phyloP scores from a whole-genome alignment of 2,113 vertebrate species.

The Sarotherodon lohbergeri region DNA sequence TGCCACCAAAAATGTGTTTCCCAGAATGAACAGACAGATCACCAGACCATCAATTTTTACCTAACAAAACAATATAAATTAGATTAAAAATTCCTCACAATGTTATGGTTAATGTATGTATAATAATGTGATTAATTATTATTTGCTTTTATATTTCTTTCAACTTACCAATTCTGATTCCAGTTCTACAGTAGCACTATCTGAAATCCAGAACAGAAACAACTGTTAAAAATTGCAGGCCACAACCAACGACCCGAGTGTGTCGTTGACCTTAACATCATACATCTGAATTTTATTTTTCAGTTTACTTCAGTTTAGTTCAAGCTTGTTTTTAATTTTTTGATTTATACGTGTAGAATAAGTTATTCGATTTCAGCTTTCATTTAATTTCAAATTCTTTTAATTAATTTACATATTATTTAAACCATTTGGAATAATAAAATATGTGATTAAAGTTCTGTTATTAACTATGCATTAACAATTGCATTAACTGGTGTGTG shows the following conservation, averaged over 20 bases:
- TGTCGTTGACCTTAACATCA: background rate
- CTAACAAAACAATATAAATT: background rate
- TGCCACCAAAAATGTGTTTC: conserved; percentile 69
- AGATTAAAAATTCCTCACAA: background rate
- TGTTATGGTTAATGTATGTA: too few relatives aligned
- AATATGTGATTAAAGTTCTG: too few relatives aligned
- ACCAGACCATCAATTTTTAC: conserved; percentile 10
- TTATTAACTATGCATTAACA: too few relatives aligned
- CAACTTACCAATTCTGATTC: background rate
- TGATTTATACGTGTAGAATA: background rate
- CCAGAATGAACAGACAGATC: conserved; percentile 53
- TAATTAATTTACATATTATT: background rate
- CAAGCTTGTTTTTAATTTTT: background rate
- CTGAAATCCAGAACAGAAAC: background rate
- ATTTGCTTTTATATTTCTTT: background rate
- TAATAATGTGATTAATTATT: too few relatives aligned
- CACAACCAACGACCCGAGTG: rapidly evolving
- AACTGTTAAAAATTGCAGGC: background rate
- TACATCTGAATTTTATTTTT: rapidly evolving
- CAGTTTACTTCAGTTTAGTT: background rate
- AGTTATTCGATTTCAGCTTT: background rate
- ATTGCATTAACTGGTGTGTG: too few relatives aligned
- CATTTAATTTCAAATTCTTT: background rate
- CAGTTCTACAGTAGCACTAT: background rate
- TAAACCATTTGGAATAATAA: too few relatives aligned